phyloP scores from a whole-genome alignment of 2,113 vertebrate species.

The Panthera uncia region DNA sequence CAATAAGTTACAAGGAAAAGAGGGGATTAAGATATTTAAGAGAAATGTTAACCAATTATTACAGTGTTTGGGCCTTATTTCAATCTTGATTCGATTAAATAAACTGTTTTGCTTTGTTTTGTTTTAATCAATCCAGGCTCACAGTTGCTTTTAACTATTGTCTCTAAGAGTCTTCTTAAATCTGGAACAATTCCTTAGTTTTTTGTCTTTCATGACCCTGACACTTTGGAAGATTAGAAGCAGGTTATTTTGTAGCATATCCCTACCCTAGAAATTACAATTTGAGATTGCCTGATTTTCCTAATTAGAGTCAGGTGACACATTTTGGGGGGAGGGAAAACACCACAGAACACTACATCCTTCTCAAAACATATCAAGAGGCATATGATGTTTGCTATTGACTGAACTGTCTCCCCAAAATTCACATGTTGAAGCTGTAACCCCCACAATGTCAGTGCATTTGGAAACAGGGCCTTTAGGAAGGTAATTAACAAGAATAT shows the following conservation, averaged over 20 bases:
- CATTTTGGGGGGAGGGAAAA: background rate
- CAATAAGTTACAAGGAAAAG: background rate
- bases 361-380: background rate
- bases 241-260: background rate
- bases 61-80: background rate
- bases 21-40: background rate
- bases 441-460: background rate
- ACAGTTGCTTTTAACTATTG: background rate
- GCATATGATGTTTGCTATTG: background rate
- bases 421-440: background rate
- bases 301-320: background rate
- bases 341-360: background rate
- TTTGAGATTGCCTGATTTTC: background rate
- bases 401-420: background rate
- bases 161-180: background rate
- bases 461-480: background rate
- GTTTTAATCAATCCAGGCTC: background rate
- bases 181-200: background rate
- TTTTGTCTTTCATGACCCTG: background rate
- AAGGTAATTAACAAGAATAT: background rate
- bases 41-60: background rate
- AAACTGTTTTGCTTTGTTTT: background rate
- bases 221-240: background rate
- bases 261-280: background rate
- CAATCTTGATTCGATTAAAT: background rate